These are phyloP conservation scores for Meteorus cinctellus DNA, from an alignment of 2,888 invertebrate species.

Conservation along the genomic window DNA sequence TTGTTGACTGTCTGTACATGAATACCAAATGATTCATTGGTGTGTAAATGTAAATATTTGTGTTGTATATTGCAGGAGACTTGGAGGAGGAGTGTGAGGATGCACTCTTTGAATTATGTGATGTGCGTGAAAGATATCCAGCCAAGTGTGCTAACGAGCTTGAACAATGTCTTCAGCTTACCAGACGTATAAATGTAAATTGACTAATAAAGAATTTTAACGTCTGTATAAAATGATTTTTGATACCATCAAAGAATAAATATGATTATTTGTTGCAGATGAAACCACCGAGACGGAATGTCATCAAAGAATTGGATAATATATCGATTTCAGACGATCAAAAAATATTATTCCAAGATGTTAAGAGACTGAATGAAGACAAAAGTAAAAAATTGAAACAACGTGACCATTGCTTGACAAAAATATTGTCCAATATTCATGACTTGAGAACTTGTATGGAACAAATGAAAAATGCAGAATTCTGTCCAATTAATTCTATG, in stretches of 20 bases:
- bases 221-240: background rate
- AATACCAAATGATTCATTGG: background rate
- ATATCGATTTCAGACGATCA: constrained; percentile 50
- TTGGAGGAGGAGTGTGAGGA: constrained; percentile 65
- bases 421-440: constrained; percentile 55
- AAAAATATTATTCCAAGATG: constrained; percentile 38
- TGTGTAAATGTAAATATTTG: background rate
- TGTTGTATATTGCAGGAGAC: constrained; percentile 45
- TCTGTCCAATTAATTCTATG: constrained; percentile 51
- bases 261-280: constrained; percentile 52
- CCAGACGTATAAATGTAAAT: constrained; percentile 57
- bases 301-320: constrained; percentile 39
- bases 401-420: background rate
- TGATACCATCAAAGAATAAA: background rate
- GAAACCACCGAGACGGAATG: constrained; percentile 40
- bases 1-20: constrained; percentile 1
- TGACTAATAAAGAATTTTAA: constrained; percentile 12
- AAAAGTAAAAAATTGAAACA: constrained; percentile 36
- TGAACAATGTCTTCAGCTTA: constrained; percentile 55
- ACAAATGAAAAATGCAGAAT: constrained; percentile 58
- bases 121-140: constrained; percentile 63
- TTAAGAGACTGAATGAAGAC: constrained; percentile 21
- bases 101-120: constrained; percentile 61
- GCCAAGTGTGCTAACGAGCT: constrained; percentile 60
- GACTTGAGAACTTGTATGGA: constrained; percentile 57